These are phyloP conservation scores for Rhinolophus ferrumequinum DNA, from an alignment of 2,113 vertebrate species.

Conservation along the genomic window DNA sequence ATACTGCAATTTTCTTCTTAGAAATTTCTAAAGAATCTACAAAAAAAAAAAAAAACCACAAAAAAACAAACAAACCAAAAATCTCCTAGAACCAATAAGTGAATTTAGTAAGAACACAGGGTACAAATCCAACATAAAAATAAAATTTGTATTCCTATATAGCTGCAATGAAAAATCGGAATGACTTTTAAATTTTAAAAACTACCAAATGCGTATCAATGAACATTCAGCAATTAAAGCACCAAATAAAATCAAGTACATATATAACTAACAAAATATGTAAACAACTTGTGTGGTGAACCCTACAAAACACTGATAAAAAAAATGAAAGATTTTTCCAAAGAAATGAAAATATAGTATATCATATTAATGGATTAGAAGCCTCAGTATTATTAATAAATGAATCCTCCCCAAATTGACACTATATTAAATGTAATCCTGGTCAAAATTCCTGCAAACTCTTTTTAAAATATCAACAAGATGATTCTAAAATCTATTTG, in stretches of 20 bases:
- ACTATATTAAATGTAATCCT: neutral
- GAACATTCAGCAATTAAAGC: neutral
- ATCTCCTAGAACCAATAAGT: neutral
- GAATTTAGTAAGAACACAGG: neutral
- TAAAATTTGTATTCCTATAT: neutral
- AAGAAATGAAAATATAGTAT: neutral
- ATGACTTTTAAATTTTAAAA: neutral
- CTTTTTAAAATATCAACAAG: neutral
- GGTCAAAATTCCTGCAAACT: neutral
- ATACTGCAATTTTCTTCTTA: neutral
- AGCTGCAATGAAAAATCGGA: neutral
- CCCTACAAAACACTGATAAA: neutral
- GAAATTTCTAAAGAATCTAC: neutral
- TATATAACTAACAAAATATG: slow-evolving; percentile 10
- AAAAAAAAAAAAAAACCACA: neutral
- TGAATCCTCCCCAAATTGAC: neutral
- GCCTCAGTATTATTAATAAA: neutral
- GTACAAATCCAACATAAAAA: neutral
- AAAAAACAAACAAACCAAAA: neutral
- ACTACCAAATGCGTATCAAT: neutral
- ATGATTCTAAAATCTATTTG: slow-evolving; percentile 36
- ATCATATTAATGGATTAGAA: neutral
- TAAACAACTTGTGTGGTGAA: neutral
- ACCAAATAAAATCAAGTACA: slow-evolving; percentile 2
- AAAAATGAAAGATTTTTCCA: neutral